Base-by-base conservation (phyloP, 2,888 invertebrate species). In the Hetaerina titia region DNA sequence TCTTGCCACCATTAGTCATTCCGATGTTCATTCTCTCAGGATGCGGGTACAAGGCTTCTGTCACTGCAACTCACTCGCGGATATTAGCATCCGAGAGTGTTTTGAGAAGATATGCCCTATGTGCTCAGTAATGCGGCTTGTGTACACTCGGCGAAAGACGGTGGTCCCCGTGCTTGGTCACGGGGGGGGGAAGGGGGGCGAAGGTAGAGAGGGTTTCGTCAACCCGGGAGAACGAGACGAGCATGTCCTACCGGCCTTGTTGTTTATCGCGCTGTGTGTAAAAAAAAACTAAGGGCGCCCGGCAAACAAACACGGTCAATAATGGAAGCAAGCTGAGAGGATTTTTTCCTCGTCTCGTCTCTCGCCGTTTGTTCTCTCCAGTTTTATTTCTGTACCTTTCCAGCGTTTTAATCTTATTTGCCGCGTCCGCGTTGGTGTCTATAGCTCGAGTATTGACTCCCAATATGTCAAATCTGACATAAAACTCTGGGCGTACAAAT, bases 1-100 rank as follows among this genome's bases (percentile, higher is more conserved):
- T 92, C 92, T 31, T 56, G 92, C 92, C 92, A 92, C 69, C 92
- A 92, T 92, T 92, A 92, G 92, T 92, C 92, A 92, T 92, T 57
- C 92, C 64, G 92, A 69, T 92, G 69, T 69, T 69, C 92, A 92
- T 92, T 92, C 92, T 69, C 69, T 13, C 64, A 22, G 92, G 69
- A 69, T 69, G 56, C 69, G 69, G 81, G 56, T 92, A 92, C 92
- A 92, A 92, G 92, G 92, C 92, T 92, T 92, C 92, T 92, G 92
- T 92, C 92, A 92, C 92, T 92, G 92, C 92, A 57, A 64, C 92
- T 92, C 92, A 9, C 92, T 69, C 64, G 56, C 69, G 92, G 92
- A 69, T 92, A 92, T 92, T 92, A 92, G 92, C 92, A 92, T 92
- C 92, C 74, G 69, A 69, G 69, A 74, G 74, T 92, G 69, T 74